Conservation (phyloP, 2,113 vertebrate species). For the Ardeotis arabs region DNA sequence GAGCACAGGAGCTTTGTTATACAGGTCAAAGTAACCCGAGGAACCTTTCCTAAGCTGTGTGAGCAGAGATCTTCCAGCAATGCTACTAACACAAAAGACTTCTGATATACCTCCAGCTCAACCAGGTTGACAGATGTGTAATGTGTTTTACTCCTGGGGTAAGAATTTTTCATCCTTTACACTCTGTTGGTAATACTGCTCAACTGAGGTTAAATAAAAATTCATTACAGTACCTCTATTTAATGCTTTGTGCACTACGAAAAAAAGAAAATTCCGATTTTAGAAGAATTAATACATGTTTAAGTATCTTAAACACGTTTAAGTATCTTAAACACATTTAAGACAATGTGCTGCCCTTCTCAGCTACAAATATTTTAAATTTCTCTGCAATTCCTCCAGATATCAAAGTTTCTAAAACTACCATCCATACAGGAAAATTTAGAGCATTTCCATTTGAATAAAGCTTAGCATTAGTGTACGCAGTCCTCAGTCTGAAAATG, state of each 20-base stretch:
- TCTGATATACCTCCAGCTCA: neutral
- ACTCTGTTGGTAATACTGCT: neutral
- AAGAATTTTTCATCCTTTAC: neutral
- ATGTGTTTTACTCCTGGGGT: neutral
- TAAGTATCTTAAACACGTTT: neutral
- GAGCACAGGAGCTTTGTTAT: neutral
- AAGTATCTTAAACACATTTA: neutral
- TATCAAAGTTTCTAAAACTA: neutral
- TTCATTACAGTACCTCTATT: neutral
- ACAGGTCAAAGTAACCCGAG: neutral
- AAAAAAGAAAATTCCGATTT: no score
- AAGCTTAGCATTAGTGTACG: neutral
- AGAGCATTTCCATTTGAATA: slow-evolving; percentile 15
- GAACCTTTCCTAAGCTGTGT: neutral
- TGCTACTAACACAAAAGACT: neutral
- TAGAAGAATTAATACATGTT: neutral
- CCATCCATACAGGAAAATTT: neutral
- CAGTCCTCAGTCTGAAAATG: slow-evolving; percentile 7
- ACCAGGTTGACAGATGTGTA: neutral
- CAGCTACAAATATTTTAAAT: neutral
- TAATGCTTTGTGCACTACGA: neutral
- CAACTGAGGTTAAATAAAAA: neutral
- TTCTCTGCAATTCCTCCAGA: neutral
- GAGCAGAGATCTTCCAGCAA: neutral
- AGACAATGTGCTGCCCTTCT: neutral